Evolutionary conservation across 2,888 invertebrate genomes (phyloP).

Genomic region (Drosophila parthenogenetica): DNA sequence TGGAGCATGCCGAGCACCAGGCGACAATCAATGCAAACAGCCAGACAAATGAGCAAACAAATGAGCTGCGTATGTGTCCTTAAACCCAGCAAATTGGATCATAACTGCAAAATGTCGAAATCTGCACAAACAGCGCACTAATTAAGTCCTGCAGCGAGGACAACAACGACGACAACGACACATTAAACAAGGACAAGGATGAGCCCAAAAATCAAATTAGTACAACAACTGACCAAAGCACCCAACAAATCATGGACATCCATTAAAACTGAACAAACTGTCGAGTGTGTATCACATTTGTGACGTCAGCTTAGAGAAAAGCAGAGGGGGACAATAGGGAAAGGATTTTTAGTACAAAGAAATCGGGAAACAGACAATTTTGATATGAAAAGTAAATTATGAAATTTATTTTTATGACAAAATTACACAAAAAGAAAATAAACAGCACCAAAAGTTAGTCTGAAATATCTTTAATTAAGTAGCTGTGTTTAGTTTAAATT

Average conservation of each 20-base stretch:
- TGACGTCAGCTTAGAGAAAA: slow-evolving; percentile 51
- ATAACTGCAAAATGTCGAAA: slow-evolving; percentile 77
- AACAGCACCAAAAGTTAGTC: too few species aligned
- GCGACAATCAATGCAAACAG: slow-evolving; percentile 74
- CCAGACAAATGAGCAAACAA: slow-evolving; percentile 79
- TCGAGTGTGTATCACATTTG: slow-evolving; percentile 31
- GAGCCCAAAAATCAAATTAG: slow-evolving; percentile 29
- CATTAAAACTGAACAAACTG: slow-evolving; percentile 54
- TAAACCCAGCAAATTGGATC: slow-evolving; percentile 76
- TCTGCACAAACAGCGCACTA: slow-evolving; percentile 81
- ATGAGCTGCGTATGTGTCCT: slow-evolving; percentile 71
- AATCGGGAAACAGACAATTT: too few species aligned
- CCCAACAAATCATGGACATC: slow-evolving; percentile 40
- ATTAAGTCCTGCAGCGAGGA: slow-evolving; percentile 78
- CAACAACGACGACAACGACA: slow-evolving; percentile 3
- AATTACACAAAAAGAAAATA: too few species aligned
- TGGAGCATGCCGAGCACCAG: slow-evolving; percentile 39
- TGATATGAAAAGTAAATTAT: too few species aligned
- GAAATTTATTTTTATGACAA: too few species aligned
- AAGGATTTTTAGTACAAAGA: too few species aligned
- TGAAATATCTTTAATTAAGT: too few species aligned
- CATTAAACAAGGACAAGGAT: slow-evolving; percentile 55
- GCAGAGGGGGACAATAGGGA: neutral
- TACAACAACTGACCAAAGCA: slow-evolving; percentile 30
- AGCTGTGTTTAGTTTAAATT: too few species aligned